Percentiles rank a stretch among this genome's conserved stretches.
These are phyloP conservation scores for Carabus problematicus DNA, from an alignment of 2,888 invertebrate genomes.

Conservation along the genomic window DNA sequence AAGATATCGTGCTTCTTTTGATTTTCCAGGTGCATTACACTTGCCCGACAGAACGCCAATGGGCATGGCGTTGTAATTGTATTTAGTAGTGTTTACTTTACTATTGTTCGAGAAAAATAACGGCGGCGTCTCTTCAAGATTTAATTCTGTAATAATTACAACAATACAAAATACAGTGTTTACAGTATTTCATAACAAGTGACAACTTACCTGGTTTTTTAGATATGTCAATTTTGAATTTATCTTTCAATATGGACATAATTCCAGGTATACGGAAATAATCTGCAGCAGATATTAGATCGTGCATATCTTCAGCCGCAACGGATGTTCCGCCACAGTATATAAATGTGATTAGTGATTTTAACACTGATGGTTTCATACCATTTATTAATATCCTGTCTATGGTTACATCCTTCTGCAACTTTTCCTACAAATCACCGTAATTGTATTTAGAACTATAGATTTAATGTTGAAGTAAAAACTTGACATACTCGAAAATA, in stretches of 20 bases:
- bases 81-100: conserved; percentile 16
- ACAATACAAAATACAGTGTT: neutral
- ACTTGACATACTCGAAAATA: conserved; percentile 70
- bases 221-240: conserved; percentile 54
- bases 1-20: conserved; percentile 55
- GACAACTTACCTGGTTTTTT: neutral
- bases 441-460: neutral
- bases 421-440: conserved; percentile 61
- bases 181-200: neutral
- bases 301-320: conserved; percentile 71
- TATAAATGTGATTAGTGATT: conserved; percentile 78
- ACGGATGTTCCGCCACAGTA: conserved; percentile 79
- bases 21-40: too few species aligned
- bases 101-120: conserved; percentile 38
- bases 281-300: conserved; percentile 73
- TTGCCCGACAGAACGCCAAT: too few species aligned
- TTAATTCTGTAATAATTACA: conserved; percentile 14
- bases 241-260: conserved; percentile 65
- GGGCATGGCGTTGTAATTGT: too few species aligned
- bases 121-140: conserved; percentile 19
- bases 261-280: conserved; percentile 72
- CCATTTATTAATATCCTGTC: conserved; percentile 70
- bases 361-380: conserved; percentile 74
- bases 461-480: conserved; percentile 8
- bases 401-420: conserved; percentile 64